Evolutionary conservation across 2,888 invertebrate genomes (phyloP), one percentile per base, ranked within the genome.

Genomic region (Platyscelio sp.): DNA sequence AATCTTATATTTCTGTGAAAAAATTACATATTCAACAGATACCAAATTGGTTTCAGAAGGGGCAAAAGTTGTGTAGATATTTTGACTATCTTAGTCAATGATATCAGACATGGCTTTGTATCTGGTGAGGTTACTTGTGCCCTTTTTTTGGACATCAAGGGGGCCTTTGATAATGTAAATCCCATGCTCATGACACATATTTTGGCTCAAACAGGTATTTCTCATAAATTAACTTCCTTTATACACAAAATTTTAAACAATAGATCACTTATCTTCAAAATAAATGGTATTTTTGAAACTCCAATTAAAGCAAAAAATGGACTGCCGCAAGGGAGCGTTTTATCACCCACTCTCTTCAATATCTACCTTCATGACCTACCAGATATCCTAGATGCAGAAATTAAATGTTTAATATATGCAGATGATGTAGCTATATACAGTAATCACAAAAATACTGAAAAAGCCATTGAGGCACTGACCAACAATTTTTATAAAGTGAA

Each of bases 341-440:
- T 63, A 11, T 24, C 51, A 3, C 49, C 65, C 11, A 67, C 29
- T 11, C 18, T 67, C 1, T 67, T 67, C 20, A 67, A 67, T 18
- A n/a, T 49, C n/a, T 67, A 49, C 5, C 49, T 65, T 7, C 27
- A 46, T n/a, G n/a, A 27, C 18, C 38, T 65, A 13, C 1, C 4
- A 6, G 15, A 18, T 7, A 27, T 26, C 9, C 38, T 65, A n/a
- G 38, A 61, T 33, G 15, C 26, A 22, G 20, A 43, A 7, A 33
- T 26, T 15, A 63, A 63, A 43, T 24, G 11, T 18, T 24, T 65
- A 9, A 65, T 46, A 18, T 65, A 15, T 27, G 65, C 65, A 4
- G 65, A 65, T 49, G 65, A 65, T 46, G 40, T 65, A 2, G 65
- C 18, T 15, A 26, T 65, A 2, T 65, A 65, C 29, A 46, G 1